Percentiles rank a stretch among this genome's conserved stretches.
These are phyloP conservation scores for Lydus trimaculatus DNA, from an alignment of 2,888 invertebrate genomes.

Conservation along the genomic window DNA sequence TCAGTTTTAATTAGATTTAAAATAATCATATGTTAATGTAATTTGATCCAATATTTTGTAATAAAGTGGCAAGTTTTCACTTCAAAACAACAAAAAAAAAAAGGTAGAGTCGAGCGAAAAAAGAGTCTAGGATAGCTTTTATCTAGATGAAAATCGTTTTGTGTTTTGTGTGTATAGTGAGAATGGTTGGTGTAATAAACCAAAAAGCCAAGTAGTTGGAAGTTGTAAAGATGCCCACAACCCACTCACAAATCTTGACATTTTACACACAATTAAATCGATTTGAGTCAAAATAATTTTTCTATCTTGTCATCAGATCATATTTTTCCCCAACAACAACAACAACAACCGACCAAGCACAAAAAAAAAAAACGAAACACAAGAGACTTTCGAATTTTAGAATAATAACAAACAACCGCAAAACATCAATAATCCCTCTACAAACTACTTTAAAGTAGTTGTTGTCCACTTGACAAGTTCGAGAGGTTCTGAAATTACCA, in stretches of 20 bases:
- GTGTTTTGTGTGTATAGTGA: slow-evolving; percentile 37
- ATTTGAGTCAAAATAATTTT: slow-evolving; percentile 40
- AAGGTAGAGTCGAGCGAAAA: no score
- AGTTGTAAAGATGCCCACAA: slow-evolving; percentile 33
- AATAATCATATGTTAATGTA: neutral
- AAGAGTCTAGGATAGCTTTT: slow-evolving; percentile 28
- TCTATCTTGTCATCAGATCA: slow-evolving; percentile 33
- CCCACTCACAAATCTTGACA: slow-evolving; percentile 38
- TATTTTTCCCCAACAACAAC: neutral
- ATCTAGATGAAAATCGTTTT: slow-evolving; percentile 49
- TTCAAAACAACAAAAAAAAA: no score
- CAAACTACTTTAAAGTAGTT: neutral
- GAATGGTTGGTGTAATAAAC: slow-evolving; percentile 41
- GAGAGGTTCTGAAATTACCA: slow-evolving; percentile 14
- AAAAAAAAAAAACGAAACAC: neutral
- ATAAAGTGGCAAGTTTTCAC: neutral
- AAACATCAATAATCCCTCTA: neutral
- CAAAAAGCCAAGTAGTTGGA: slow-evolving; percentile 40
- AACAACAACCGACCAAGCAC: neutral
- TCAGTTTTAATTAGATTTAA: neutral
- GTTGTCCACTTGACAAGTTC: neutral
- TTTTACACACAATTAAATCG: slow-evolving; percentile 42
- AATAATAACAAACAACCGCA: neutral
- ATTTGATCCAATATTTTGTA: neutral
- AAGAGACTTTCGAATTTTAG: neutral